Percentiles rank a stretch among this genome's conserved stretches.
Conservation (phyloP, 2,797 vertebrate species). For the Tamandua tetradactyla region DNA sequence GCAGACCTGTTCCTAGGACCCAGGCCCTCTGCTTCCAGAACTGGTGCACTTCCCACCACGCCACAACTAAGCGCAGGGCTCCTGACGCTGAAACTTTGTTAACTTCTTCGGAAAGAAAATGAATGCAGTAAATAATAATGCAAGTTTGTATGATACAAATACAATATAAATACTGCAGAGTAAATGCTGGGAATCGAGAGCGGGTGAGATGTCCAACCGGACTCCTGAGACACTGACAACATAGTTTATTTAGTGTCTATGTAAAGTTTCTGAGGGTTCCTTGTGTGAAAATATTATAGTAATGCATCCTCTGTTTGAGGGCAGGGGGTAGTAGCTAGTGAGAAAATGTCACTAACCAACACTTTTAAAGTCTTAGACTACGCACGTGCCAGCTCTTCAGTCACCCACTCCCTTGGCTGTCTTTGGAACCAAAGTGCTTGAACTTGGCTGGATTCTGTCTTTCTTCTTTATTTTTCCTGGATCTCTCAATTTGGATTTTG, state of each 20-base stretch:
- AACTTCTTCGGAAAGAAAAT: neutral
- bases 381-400: neutral
- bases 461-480: neutral
- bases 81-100: neutral
- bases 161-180: neutral
- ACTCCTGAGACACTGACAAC: neutral
- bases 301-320: no score
- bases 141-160: neutral
- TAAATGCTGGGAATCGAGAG: neutral
- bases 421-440: neutral
- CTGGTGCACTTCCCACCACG: neutral
- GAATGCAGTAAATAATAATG: neutral
- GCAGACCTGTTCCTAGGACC: no score
- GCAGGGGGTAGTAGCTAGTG: neutral
- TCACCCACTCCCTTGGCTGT: neutral
- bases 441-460: neutral
- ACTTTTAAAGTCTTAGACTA: no score
- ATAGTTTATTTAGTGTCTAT: neutral
- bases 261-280: neutral
- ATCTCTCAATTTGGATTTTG: neutral
- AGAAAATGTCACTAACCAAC: neutral
- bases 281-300: neutral
- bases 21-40: neutral
- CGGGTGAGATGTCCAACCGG: neutral
- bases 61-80: neutral